phyloP scores from a whole-genome alignment of 2,888 invertebrate species.

The Odontothrips loti region DNA sequence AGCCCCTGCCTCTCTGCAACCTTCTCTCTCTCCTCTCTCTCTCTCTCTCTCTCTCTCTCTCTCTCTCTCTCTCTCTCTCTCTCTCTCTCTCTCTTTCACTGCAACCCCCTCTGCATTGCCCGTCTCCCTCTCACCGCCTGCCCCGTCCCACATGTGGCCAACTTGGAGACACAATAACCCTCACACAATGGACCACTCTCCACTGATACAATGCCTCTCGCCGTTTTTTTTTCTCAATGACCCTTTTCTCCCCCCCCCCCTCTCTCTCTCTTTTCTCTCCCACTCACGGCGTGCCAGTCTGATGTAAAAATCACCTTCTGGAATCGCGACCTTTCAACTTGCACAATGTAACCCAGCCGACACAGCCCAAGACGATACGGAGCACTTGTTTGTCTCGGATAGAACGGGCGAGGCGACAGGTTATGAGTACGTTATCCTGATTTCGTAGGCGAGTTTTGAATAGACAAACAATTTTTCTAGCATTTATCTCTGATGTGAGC shows the following conservation, averaged over 20 bases:
- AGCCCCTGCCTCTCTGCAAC: not conserved
- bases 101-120: not conserved
- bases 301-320: not conserved
- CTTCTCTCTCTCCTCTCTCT: not conserved
- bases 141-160: slow-evolving; percentile 17
- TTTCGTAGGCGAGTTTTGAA: too few relatives aligned
- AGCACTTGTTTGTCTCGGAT: too few relatives aligned
- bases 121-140: not conserved
- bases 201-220: slow-evolving; percentile 19
- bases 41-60: slow-evolving; percentile 4
- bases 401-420: too few relatives aligned
- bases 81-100: not conserved
- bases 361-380: too few relatives aligned
- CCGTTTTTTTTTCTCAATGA: slow-evolving; percentile 16
- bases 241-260: not conserved
- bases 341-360: too few relatives aligned
- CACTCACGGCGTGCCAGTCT: not conserved
- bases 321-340: too few relatives aligned
- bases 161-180: slow-evolving; percentile 15
- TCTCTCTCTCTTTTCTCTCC: not conserved
- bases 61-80: slow-evolving; percentile 3
- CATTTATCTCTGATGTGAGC: too few relatives aligned
- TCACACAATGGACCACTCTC: slow-evolving; percentile 7
- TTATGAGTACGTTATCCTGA: too few relatives aligned
- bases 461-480: too few relatives aligned